Conservation (phyloP, 2,113 vertebrate species). For the Heliornis fulica region DNA sequence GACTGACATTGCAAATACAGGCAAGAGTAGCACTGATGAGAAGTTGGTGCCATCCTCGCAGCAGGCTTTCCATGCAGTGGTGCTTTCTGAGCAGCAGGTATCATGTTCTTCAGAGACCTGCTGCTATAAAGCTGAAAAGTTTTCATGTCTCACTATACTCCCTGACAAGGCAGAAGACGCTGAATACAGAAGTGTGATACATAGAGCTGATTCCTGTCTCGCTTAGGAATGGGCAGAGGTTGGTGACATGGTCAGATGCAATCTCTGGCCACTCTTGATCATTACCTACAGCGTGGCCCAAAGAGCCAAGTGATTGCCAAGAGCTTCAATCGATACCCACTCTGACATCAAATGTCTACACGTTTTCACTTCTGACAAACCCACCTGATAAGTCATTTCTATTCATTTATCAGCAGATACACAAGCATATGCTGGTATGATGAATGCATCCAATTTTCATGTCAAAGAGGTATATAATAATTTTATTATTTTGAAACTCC, state of each 20-base stretch:
- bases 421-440: background rate
- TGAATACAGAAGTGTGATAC: background rate
- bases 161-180: background rate
- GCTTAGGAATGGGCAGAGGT: background rate
- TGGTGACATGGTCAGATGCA: background rate
- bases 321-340: background rate
- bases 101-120: background rate
- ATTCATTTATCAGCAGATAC: background rate
- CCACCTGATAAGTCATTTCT: background rate
- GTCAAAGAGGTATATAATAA: background rate
- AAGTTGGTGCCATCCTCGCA: background rate
- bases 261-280: background rate
- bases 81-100: background rate
- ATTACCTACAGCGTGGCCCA: background rate
- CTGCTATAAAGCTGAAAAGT: background rate
- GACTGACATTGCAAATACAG: background rate
- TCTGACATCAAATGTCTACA: background rate
- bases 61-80: background rate
- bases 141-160: background rate
- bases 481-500: background rate
- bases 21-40: background rate
- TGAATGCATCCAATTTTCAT: background rate
- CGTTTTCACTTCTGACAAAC: background rate
- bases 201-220: background rate
- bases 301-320: background rate